Evolutionary conservation across 2,113 vertebrate species (phyloP).

Genomic region (Bujurquina vittata): DNA sequence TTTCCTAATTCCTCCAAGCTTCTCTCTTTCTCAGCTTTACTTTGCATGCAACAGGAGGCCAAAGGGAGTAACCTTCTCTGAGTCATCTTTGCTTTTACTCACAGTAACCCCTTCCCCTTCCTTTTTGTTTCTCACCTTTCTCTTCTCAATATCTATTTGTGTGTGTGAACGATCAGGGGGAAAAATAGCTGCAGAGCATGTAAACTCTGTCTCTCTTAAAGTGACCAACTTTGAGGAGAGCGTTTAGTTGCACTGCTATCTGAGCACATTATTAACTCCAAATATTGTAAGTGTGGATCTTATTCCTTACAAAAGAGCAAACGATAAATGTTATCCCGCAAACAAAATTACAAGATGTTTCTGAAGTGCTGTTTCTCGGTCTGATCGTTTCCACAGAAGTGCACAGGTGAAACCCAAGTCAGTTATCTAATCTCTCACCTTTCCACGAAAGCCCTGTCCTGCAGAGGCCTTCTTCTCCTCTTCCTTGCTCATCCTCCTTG

Average conservation of each 20-base stretch:
- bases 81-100: conserved; percentile 25
- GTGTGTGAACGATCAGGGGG: conserved; percentile 2
- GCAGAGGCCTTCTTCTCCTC: conserved; percentile 79
- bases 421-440: conserved; percentile 56
- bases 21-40: conserved; percentile 13
- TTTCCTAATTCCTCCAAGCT: conserved; percentile 13
- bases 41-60: conserved; percentile 5
- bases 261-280: neutral
- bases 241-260: neutral
- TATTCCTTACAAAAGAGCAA: neutral
- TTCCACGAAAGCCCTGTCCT: conserved; percentile 49
- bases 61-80: conserved; percentile 43
- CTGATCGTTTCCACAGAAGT: neutral
- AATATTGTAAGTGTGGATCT: neutral
- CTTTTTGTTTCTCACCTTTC: neutral
- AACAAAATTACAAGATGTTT: neutral
- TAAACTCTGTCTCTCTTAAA: neutral
- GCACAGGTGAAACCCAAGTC: neutral
- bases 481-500: conserved; percentile 81
- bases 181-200: neutral
- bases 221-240: conserved; percentile 1
- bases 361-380: neutral
- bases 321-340: neutral
- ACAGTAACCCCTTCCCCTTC: neutral
- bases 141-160: neutral